These are phyloP conservation scores for Macrostomum cliftonense DNA, from an alignment of 2,888 invertebrate genomes.

Conservation along the genomic window DNA sequence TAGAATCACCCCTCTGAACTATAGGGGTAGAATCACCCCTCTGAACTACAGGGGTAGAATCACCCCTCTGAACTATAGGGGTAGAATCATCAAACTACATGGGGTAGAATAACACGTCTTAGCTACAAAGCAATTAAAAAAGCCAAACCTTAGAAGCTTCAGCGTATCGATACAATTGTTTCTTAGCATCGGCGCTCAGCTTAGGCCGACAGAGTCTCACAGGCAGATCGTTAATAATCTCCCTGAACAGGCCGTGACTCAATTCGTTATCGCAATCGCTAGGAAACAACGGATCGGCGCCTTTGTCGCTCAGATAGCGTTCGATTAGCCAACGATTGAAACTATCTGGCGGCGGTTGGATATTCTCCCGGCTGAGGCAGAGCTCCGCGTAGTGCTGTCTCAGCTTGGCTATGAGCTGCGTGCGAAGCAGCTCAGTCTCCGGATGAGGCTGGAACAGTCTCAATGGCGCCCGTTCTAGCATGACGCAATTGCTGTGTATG, in stretches of 20 bases:
- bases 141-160: constrained; percentile 72
- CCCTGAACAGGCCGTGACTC: constrained; percentile 79
- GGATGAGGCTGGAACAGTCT: constrained; percentile 71
- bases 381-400: constrained; percentile 78
- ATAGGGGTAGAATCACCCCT: too few species aligned
- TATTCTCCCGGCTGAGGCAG: constrained; percentile 72
- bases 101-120: too few species aligned
- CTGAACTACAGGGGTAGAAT: too few species aligned
- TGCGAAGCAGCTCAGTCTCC: constrained; percentile 69
- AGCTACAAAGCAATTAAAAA: too few species aligned
- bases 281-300: constrained; percentile 71
- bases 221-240: constrained; percentile 93
- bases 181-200: constrained; percentile 79
- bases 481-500: constrained; percentile 70
- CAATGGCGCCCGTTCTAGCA: constrained; percentile 65
- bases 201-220: constrained; percentile 83
- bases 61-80: too few species aligned
- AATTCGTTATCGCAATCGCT: constrained; percentile 77
- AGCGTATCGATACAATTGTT: constrained; percentile 75
- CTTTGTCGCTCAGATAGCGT: constrained; percentile 49
- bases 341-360: constrained; percentile 85
- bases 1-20: too few species aligned
- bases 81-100: too few species aligned
- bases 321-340: constrained; percentile 88
- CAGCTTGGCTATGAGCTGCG: constrained; percentile 60